phyloP scores from a whole-genome alignment of 2,888 invertebrate species.

The Heterodera filipjevi region DNA sequence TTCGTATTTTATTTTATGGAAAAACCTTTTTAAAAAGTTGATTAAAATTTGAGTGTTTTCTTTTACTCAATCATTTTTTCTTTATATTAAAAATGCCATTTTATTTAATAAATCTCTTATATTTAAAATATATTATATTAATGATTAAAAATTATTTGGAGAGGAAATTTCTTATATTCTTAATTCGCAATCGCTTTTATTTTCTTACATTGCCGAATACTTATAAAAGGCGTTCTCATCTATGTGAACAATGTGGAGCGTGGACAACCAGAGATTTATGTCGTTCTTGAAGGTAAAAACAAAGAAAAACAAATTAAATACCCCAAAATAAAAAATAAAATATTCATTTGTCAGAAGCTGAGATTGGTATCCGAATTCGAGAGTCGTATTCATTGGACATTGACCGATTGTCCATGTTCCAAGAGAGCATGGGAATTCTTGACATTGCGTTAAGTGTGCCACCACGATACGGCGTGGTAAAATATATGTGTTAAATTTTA shows the following conservation, averaged over 20 bases:
- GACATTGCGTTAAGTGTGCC: constrained; percentile 59
- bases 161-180: no score
- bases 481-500: constrained; percentile 16
- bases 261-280: constrained; percentile 64
- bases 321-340: no score
- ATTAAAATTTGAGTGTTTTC: no score
- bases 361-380: constrained; percentile 61
- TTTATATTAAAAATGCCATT: no score
- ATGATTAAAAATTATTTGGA: no score
- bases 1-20: background rate
- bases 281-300: constrained; percentile 52
- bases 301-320: background rate
- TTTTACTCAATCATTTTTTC: no score
- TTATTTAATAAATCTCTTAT: no score
- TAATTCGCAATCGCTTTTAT: no score
- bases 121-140: no score
- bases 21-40: background rate
- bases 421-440: constrained; percentile 62
- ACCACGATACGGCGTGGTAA: constrained; percentile 58
- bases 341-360: constrained; percentile 52
- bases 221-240: constrained; percentile 54
- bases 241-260: constrained; percentile 64
- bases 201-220: no score
- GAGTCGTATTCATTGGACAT: constrained; percentile 62
- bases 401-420: constrained; percentile 57